Evolutionary conservation across 2,888 invertebrate species (phyloP).

Genomic region (Diarsia dahlii): DNA sequence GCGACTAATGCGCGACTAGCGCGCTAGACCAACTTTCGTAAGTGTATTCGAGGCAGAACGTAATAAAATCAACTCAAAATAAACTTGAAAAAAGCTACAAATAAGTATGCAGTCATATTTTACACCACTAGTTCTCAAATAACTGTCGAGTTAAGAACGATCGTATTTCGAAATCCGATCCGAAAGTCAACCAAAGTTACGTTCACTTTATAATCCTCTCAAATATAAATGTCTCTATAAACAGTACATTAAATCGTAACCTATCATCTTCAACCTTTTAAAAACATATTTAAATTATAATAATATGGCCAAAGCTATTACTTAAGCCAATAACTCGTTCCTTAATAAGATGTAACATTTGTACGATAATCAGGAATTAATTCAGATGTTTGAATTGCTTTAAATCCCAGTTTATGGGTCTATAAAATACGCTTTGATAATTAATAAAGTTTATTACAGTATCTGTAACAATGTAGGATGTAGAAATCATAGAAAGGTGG

Average conservation of each 20-base stretch:
- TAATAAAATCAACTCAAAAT: neutral
- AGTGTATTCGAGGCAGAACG: no score
- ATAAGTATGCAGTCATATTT: neutral
- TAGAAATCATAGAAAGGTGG: conserved; percentile 71
- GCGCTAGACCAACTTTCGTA: no score
- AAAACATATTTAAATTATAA: conserved; percentile 73
- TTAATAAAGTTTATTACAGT: conserved; percentile 75
- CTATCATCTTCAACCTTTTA: conserved; percentile 69
- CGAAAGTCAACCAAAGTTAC: conserved; percentile 13
- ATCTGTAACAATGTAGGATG: conserved; percentile 73
- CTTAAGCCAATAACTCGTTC: conserved; percentile 66
- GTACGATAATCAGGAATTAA: conserved; percentile 74
- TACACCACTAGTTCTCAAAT: conserved; percentile 9
- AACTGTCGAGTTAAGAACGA: conserved; percentile 5
- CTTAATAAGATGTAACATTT: conserved; percentile 71
- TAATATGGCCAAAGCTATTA: conserved; percentile 66
- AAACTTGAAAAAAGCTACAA: neutral
- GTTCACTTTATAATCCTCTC: conserved; percentile 36
- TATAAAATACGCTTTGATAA: conserved; percentile 75
- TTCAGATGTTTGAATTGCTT: conserved; percentile 70
- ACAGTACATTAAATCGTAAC: conserved; percentile 68
- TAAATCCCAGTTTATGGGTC: conserved; percentile 73
- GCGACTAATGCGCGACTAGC: no score
- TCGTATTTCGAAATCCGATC: conserved; percentile 38
- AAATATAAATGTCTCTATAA: conserved; percentile 62